Conservation (phyloP, 2,113 vertebrate species). For the Romanogobio albipinnatus region DNA sequence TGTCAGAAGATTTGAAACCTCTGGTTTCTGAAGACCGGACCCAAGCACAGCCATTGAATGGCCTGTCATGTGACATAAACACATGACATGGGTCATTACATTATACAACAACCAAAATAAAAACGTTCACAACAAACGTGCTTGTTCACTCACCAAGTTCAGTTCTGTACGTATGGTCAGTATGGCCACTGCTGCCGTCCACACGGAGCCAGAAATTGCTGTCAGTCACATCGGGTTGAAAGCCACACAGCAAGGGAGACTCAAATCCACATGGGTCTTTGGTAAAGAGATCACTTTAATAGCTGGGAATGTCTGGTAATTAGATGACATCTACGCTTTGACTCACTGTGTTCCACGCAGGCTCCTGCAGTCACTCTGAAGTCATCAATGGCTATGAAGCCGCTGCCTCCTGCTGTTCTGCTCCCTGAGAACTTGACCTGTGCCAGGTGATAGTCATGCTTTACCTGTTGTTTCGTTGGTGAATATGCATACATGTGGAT, state of each 20-base stretch:
- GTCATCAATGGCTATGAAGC: slow-evolving; percentile 78
- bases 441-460: neutral
- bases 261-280: slow-evolving; percentile 76
- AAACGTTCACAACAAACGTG: neutral
- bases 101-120: too few relatives aligned
- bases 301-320: neutral
- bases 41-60: slow-evolving; percentile 67
- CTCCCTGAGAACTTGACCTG: slow-evolving; percentile 70
- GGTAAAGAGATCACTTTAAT: neutral
- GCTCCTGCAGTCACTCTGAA: slow-evolving; percentile 68
- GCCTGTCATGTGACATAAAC: slow-evolving; percentile 59
- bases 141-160: slow-evolving; percentile 65
- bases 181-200: slow-evolving; percentile 58
- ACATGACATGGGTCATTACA: neutral
- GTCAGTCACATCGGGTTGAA: slow-evolving; percentile 61
- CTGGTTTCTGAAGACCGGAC: slow-evolving; percentile 42
- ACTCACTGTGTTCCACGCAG: slow-evolving; percentile 67
- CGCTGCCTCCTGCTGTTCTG: slow-evolving; percentile 60
- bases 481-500: neutral
- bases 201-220: slow-evolving; percentile 62
- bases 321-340: neutral
- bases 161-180: slow-evolving; percentile 75
- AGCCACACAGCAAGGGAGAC: slow-evolving; percentile 63
- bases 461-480: neutral
- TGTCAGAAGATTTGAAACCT: slow-evolving; percentile 68